Conservation (phyloP, 2,888 invertebrate species). For the Pristionchus arcanus region DNA sequence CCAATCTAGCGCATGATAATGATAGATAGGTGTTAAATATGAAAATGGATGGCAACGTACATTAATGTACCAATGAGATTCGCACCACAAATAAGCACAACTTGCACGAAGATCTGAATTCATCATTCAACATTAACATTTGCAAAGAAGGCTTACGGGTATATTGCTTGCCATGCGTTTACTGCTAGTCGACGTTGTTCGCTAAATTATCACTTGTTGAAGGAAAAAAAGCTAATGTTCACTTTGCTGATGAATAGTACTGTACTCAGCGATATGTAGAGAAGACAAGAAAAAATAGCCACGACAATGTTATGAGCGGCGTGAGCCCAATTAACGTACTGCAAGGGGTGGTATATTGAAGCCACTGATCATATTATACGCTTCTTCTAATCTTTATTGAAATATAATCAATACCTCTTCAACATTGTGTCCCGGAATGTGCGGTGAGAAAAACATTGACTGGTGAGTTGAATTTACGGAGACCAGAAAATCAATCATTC, state of each 20-base stretch:
- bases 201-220: neutral
- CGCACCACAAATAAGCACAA: neutral
- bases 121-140: neutral
- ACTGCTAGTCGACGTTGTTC: neutral
- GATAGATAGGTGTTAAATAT: no score
- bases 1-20: no score
- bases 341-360: neutral
- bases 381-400: neutral
- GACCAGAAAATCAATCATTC: neutral
- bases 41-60: no score
- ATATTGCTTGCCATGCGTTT: neutral
- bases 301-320: neutral
- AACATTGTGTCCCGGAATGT: neutral
- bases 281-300: neutral
- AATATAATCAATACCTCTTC: neutral
- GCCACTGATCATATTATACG: neutral
- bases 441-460: slow-evolving; percentile 21
- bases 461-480: neutral
- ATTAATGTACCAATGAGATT: neutral
- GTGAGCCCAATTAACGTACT: slow-evolving; percentile 20
- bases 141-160: neutral
- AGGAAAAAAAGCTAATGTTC: neutral
- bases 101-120: neutral
- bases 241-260: neutral
- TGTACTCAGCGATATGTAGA: neutral